Percentiles rank a stretch among this genome's conserved stretches.
These are phyloP conservation scores for Glaucomys volans DNA, from an alignment of 2,113 vertebrate genomes.

Conservation along the genomic window DNA sequence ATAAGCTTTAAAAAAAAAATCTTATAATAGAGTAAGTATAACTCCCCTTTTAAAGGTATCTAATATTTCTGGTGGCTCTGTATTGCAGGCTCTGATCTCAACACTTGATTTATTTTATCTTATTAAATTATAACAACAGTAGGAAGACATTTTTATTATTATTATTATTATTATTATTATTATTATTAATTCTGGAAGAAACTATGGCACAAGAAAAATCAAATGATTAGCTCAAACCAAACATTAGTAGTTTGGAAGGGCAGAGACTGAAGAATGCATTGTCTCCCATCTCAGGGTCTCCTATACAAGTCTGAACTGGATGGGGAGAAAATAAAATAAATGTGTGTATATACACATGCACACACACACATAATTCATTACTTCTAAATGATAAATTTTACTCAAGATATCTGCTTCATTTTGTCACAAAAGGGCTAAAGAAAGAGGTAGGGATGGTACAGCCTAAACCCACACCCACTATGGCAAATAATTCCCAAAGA, in stretches of 20 bases:
- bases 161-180: neutral
- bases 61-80: neutral
- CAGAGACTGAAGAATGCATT: neutral
- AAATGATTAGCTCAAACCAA: neutral
- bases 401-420: neutral
- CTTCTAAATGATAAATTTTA: neutral
- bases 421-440: neutral
- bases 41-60: neutral
- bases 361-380: too few relatives aligned
- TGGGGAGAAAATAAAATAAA: neutral
- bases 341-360: neutral
- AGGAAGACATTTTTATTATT: neutral
- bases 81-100: neutral
- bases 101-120: neutral
- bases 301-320: neutral
- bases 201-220: neutral
- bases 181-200: neutral
- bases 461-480: rapidly evolving
- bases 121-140: neutral
- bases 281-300: neutral
- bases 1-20: neutral
- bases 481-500: neutral
- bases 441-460: neutral
- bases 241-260: neutral
- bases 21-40: neutral